phyloP scores from a whole-genome alignment of 2,113 vertebrate genomes.

The Butorides virescens region DNA sequence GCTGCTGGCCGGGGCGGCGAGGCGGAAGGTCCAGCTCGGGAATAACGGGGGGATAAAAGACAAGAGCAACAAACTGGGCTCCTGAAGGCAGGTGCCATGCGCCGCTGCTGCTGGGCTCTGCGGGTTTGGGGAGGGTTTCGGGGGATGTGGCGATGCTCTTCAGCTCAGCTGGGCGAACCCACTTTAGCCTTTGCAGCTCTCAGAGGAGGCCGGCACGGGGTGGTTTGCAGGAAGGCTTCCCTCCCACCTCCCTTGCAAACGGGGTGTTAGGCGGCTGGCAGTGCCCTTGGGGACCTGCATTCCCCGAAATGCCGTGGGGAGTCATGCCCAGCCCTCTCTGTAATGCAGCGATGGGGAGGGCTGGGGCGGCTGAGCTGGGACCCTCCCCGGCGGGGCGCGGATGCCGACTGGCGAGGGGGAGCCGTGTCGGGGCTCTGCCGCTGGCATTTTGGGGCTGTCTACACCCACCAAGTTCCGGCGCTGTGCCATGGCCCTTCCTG shows the following conservation, averaged over 20 bases:
- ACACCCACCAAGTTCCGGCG: not conserved
- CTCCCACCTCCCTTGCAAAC: not conserved
- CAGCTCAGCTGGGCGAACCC: not conserved
- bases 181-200: not conserved
- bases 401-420: not conserved
- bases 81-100: not conserved
- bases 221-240: not conserved
- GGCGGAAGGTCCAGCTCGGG: not conserved
- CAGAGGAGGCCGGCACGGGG: not conserved
- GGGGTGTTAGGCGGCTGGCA: not conserved
- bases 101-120: not conserved
- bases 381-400: not conserved
- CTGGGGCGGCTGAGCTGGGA: not conserved
- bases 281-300: not conserved
- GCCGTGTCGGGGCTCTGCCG: not conserved
- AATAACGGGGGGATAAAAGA: fast-evolving
- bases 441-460: not conserved
- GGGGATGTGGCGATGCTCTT: not conserved
- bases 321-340: fast-evolving
- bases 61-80: not conserved
- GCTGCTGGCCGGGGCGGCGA: not conserved
- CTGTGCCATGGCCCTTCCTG: not conserved
- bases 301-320: not conserved
- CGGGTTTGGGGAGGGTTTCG: not conserved
- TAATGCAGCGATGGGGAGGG: not conserved